These are phyloP conservation scores for Urophycis tenuis DNA, from an alignment of 2,797 vertebrate genomes.

Conservation along the genomic window DNA sequence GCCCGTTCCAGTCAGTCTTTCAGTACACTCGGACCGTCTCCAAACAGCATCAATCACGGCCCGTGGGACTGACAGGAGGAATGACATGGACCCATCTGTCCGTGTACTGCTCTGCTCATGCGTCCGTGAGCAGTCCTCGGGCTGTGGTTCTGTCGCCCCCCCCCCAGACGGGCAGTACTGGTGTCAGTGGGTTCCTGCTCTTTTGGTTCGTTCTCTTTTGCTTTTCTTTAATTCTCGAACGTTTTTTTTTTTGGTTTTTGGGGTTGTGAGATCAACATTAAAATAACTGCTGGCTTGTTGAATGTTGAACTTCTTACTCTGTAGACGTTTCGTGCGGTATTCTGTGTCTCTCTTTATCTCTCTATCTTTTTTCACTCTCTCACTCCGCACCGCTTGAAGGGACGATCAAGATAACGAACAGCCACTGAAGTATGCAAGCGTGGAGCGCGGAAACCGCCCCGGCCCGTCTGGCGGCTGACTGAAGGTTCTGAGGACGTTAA, in stretches of 20 bases:
- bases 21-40: slow-evolving; percentile 44
- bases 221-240: not conserved
- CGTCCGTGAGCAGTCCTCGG: not conserved
- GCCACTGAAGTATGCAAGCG: not conserved
- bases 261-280: not conserved
- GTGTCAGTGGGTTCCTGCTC: not conserved
- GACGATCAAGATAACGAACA: not conserved
- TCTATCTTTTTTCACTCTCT: not conserved
- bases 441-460: not conserved
- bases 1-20: slow-evolving; percentile 40
- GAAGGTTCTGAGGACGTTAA: not conserved
- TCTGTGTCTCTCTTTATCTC: not conserved
- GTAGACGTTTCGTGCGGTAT: not conserved
- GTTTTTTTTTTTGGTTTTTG: not conserved
- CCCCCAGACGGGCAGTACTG: not conserved
- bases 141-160: not conserved
- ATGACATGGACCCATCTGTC: slow-evolving; percentile 30
- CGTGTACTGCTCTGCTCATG: not conserved
- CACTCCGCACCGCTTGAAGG: not conserved
- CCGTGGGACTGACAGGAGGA: slow-evolving; percentile 45
- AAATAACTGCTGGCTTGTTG: not conserved
- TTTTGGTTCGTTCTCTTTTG: too few relatives aligned
- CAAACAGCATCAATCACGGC: slow-evolving; percentile 55
- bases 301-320: not conserved
- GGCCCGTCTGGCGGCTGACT: not conserved